phyloP scores from a whole-genome alignment of 2,113 vertebrate species.

The Pseudorhombus dupliciocellatus region DNA sequence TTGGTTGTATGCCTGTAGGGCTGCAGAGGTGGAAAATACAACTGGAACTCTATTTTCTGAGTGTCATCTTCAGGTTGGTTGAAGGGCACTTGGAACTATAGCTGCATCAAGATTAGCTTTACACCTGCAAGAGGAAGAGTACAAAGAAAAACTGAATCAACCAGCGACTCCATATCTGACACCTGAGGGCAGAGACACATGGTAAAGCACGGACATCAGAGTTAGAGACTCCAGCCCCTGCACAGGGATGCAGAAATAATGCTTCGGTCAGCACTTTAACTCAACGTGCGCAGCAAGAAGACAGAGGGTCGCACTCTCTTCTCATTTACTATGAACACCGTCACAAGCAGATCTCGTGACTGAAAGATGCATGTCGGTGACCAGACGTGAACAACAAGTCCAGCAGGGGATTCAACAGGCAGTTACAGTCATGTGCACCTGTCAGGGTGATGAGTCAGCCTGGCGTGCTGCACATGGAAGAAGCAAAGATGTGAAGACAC shows the following conservation, averaged over 20 bases:
- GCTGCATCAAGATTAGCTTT: slow-evolving; percentile 40
- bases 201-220: neutral
- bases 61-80: slow-evolving; percentile 60
- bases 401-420: neutral
- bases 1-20: slow-evolving; percentile 55
- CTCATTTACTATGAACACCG: neutral
- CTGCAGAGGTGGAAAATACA: slow-evolving; percentile 23
- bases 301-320: neutral
- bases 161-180: neutral
- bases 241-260: neutral
- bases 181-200: neutral
- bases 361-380: neutral
- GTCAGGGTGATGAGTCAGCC: neutral
- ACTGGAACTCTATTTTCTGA: slow-evolving; percentile 41
- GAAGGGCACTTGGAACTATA: slow-evolving; percentile 44
- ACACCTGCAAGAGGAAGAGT: slow-evolving; percentile 54
- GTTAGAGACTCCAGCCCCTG: neutral
- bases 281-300: neutral
- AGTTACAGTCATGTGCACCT: neutral
- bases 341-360: neutral
- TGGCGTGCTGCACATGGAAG: neutral
- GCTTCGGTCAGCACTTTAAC: slow-evolving; percentile 1
- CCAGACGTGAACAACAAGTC: neutral
- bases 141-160: neutral
- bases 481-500: neutral